Evolutionary conservation across 2,888 invertebrate genomes (phyloP), one percentile per base, ranked within the genome.

Genomic region (Plutella xylostella): DNA sequence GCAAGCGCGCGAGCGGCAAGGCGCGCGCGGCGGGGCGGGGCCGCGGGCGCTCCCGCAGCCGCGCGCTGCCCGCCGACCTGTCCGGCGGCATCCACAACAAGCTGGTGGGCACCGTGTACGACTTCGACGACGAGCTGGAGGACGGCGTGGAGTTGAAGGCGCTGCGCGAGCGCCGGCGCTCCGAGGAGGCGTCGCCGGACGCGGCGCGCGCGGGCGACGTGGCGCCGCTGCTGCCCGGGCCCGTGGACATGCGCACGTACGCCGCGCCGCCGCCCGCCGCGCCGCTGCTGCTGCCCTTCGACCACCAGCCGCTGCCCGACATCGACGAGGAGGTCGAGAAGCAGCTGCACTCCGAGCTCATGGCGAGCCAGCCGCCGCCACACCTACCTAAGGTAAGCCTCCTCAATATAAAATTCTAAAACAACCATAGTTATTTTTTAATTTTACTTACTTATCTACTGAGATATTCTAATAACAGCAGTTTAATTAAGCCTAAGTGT

Each of bases 101-200:
- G 65, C 78, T 94, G 30, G 90, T 90, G 6, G 94, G 95, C 7
- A 95, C 95, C 2, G 95, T 95, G 2, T 96, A 94, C 60, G 96
- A 94, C 66, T 92, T 92, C 52, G 91, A 94, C 51, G 94, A 94
- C 58, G 94, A 94, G 63, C 89, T 92, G 48, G 87, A 87, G 53
- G 91, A 92, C 49, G 89, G 90, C 14, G 89, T 92, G 44, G 91
- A 92, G 66, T 72, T 94, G 11, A 89, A 93, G 58, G 89, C 93
- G 9, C 87, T 94, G 75, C 83, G 94, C 25, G 94, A 94, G 58
- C 84, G 90, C 48, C 85, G 93, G 43, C 90, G 92, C 57, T 93
- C 93, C 0, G 85, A 90, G 60, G 5, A 77, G 77, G 57, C 83
- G 86, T 34, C 78, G 85, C 5, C 77, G 87, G 12, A 9, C 25